A percentile compares a stretch with the other conserved stretches of the same genome.
These are phyloP conservation scores for Halictus ligatus DNA, from an alignment of 2,888 invertebrate species.

Conservation along the genomic window DNA sequence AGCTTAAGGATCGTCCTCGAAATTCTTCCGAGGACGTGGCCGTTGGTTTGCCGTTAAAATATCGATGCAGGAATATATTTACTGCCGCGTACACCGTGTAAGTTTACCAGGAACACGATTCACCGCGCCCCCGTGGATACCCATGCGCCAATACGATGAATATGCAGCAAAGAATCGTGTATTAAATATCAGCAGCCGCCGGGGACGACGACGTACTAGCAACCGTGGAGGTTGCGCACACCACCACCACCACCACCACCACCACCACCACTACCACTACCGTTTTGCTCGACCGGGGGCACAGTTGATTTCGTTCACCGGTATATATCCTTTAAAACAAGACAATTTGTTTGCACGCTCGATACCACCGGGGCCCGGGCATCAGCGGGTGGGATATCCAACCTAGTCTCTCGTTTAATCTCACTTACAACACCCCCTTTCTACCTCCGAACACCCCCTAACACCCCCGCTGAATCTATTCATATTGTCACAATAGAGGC, in stretches of 20 bases:
- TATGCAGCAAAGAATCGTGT: constrained; percentile 73
- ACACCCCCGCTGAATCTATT: neutral
- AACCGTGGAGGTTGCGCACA: constrained; percentile 33
- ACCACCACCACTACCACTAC: neutral
- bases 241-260: neutral
- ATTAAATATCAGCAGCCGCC: constrained; percentile 75
- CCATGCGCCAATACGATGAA: constrained; percentile 72
- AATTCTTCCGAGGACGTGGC: constrained; percentile 47
- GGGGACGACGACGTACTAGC: constrained; percentile 61
- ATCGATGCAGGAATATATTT: constrained; percentile 73
- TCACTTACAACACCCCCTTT: constrained; percentile 20
- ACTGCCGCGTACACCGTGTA: constrained; percentile 71
- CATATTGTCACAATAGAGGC: constrained; percentile 12
- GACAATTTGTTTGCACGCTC: constrained; percentile 76
- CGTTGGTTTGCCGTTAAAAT: constrained; percentile 68
- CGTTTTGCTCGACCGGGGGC: constrained; percentile 35
- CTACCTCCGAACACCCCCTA: neutral
- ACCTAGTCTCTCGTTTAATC: constrained; percentile 42
- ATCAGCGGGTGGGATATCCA: constrained; percentile 73
- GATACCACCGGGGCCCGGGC: constrained; percentile 64
- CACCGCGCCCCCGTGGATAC: constrained; percentile 71
- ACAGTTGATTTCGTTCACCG: constrained; percentile 60
- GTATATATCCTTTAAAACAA: constrained; percentile 69
- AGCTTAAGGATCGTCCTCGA: constrained; percentile 61
- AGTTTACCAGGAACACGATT: constrained; percentile 71